Conservation (phyloP, 2,888 invertebrate species). For the Syrista parreyssii region DNA sequence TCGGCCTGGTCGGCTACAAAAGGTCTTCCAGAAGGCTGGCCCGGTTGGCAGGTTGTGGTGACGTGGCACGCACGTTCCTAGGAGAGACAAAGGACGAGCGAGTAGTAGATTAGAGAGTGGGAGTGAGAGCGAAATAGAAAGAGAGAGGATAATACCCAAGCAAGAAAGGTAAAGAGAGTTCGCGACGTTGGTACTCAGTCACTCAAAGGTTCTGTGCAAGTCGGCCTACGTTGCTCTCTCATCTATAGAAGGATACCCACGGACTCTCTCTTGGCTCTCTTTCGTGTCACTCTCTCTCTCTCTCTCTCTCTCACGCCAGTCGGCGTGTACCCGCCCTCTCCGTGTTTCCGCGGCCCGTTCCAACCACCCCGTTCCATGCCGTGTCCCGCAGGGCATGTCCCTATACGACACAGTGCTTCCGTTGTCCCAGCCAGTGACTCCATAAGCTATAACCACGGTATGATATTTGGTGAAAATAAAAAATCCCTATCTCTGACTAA, state of each 20-base stretch:
- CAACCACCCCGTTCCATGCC: conserved; percentile 63
- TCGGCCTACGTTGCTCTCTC: conserved; percentile 27
- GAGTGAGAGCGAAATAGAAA: conserved; percentile 16
- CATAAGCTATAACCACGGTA: background rate
- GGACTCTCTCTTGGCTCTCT: conserved; percentile 44
- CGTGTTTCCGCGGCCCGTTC: conserved; percentile 65
- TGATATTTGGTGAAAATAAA: conserved; percentile 24
- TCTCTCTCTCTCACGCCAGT: conserved; percentile 12
- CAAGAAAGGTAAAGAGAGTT: background rate
- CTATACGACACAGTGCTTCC: conserved; percentile 40
- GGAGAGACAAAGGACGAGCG: too few species aligned
- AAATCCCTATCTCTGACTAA: conserved; percentile 45
- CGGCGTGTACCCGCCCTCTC: conserved; percentile 59
- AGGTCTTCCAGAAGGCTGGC: too few species aligned
- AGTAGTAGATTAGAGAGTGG: background rate
- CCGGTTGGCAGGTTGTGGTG: too few species aligned
- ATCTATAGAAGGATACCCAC: conserved; percentile 57
- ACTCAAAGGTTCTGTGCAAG: conserved; percentile 17
- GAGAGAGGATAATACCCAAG: background rate
- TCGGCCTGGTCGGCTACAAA: too few species aligned
- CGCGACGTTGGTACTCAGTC: conserved; percentile 36
- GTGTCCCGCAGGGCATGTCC: conserved; percentile 65
- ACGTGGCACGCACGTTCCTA: too few species aligned
- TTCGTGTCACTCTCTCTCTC: conserved; percentile 26
- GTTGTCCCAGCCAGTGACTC: conserved; percentile 42